Conservation (phyloP, 2,888 invertebrate genomes). For the Sarcophaga caerulescens region DNA sequence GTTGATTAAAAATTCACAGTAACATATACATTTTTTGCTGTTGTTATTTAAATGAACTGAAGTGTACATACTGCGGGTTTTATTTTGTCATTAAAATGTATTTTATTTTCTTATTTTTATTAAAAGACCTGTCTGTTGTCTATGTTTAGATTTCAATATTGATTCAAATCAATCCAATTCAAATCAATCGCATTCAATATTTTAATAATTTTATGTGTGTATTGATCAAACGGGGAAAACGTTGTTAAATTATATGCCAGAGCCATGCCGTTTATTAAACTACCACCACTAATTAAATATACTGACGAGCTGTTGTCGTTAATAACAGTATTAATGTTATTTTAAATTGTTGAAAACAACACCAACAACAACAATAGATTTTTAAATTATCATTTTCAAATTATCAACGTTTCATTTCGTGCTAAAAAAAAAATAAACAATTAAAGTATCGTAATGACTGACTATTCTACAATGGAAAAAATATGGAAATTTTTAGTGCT, state of each 20-base stretch:
- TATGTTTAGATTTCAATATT: not conserved
- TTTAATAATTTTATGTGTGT: slow-evolving; percentile 7
- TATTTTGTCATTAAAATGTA: not conserved
- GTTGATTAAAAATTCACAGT: no score
- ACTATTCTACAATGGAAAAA: no score
- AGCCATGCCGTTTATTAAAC: slow-evolving; percentile 47
- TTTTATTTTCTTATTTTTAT: not conserved
- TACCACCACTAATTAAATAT: not conserved
- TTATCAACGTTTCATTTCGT: slow-evolving; percentile 15
- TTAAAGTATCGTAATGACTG: no score
- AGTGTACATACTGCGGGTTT: not conserved
- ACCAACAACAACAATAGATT: slow-evolving; percentile 4
- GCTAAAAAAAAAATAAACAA: not conserved
- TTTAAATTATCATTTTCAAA: slow-evolving; percentile 21
- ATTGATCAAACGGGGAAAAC: slow-evolving; percentile 20
- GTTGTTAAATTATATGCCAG: slow-evolving; percentile 43
- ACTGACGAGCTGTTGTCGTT: slow-evolving; percentile 38
- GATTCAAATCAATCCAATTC: not conserved
- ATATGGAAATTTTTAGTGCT: no score
- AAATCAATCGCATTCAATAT: slow-evolving; percentile 16
- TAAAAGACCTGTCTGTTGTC: not conserved
- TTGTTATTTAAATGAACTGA: no score
- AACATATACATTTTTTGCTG: no score
- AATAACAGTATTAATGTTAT: slow-evolving; percentile 41
- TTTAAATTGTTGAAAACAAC: slow-evolving; percentile 36